Conservation (phyloP, 2,113 vertebrate species). For the Todiramphus chloris region DNA sequence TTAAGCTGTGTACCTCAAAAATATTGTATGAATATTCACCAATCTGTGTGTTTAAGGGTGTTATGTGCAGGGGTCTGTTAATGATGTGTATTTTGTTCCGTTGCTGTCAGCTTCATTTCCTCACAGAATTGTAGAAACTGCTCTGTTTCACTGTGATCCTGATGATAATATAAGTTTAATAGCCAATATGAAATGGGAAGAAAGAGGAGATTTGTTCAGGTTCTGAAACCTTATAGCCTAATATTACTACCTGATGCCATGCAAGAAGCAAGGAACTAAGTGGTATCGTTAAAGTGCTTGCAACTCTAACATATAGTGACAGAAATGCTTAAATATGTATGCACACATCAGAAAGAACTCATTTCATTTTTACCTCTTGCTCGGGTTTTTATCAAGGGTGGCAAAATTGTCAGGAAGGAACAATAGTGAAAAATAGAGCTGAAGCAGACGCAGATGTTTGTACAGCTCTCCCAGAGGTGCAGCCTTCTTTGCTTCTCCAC, state of each 20-base stretch:
- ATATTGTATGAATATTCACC: neutral
- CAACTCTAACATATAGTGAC: conserved; percentile 31
- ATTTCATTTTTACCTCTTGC: conserved; percentile 17
- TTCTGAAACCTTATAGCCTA: neutral
- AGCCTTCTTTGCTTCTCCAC: neutral
- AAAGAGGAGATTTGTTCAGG: neutral
- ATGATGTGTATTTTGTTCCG: neutral
- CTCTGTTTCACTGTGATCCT: neutral
- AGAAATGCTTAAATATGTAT: conserved; percentile 68
- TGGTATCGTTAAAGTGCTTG: neutral
- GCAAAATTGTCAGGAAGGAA: conserved; percentile 36
- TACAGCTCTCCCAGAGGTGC: neutral
- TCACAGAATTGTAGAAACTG: conserved; percentile 17
- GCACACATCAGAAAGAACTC: conserved; percentile 3
- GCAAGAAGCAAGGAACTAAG: neutral
- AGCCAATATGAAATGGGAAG: neutral
- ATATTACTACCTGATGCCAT: neutral
- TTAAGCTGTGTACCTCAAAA: neutral
- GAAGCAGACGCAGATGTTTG: neutral
- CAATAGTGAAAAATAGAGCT: neutral
- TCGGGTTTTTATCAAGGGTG: conserved; percentile 37
- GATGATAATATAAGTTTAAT: neutral
- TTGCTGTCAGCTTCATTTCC: neutral
- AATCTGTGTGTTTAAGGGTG: neutral
- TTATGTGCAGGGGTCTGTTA: neutral